These are phyloP conservation scores for Loxodonta africana DNA, from an alignment of 2,113 vertebrate species.

Conservation along the genomic window DNA sequence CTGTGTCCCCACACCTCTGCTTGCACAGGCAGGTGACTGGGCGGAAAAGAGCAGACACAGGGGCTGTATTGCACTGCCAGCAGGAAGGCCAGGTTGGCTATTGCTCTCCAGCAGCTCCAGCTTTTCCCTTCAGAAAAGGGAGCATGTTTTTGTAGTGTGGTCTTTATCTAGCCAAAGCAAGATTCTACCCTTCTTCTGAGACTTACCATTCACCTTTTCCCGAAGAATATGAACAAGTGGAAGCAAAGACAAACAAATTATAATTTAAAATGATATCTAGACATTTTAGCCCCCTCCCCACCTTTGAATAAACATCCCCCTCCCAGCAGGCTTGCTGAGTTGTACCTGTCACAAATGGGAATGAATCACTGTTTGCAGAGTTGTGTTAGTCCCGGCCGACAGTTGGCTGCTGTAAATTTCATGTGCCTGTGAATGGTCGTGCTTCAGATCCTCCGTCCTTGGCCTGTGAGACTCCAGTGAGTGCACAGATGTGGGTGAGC, in stretches of 20 bases:
- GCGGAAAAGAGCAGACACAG: background rate
- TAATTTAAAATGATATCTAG: background rate
- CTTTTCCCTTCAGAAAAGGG: background rate
- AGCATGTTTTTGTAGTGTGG: background rate
- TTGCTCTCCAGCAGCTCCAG: background rate
- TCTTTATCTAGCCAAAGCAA: background rate
- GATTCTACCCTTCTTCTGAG: background rate
- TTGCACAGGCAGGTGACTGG: background rate
- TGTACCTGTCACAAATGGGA: background rate
- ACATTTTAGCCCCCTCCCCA: background rate
- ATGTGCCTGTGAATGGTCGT: background rate
- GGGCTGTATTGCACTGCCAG: background rate
- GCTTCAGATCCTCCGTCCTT: background rate
- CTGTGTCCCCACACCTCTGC: background rate
- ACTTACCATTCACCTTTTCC: background rate
- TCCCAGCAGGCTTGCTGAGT: background rate
- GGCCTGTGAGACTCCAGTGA: background rate
- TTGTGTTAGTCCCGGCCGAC: background rate
- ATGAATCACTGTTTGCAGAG: background rate
- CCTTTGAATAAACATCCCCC: background rate
- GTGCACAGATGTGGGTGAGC: background rate
- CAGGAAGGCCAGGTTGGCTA: background rate
- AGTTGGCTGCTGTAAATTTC: background rate
- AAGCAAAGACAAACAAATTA: conserved; percentile 5
- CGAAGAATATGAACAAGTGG: background rate